Evolutionary conservation across 35 echinoderm and acorn worm species (phyloP), one percentile per base, ranked within the genome.

Genomic region (Patiria miniata): DNA sequence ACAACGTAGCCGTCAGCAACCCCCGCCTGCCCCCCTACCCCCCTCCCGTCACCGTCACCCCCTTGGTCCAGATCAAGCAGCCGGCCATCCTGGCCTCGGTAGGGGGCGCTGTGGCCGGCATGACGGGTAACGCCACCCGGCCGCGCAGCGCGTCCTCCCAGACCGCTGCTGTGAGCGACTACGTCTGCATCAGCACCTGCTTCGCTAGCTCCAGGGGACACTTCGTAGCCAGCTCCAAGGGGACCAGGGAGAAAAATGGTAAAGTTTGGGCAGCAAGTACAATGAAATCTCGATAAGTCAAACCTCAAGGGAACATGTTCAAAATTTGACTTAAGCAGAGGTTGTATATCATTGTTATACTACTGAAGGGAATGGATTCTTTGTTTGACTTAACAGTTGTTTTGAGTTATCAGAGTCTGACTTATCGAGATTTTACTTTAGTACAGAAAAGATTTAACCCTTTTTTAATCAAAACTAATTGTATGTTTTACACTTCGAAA

Each of bases 11-110:
- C 78, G 65, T 97, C 29, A 87, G 93, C n/a, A 99, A 99, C 84
- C 96, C 92, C 6, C 81, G 96, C 32, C 80, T 95, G 44, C 89
- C 96, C 16, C 93, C 93, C 0, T 95, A 90, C 53, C 96, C 96
- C 39, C 89, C 87, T 12, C 93, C 96, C 36, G 51, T 91, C 36
- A 86, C 86, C 21, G 77, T 94, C n/a, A 42, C 50, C 28, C 92
- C 96, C 1, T 65, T 87, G 36, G 92, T 76, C 44, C 96, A 94
- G 44, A 92, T 94, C 82, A 99, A 99, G 29, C 92, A 92, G 38
- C 93, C 89, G 18, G 86, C 50, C 9, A 91, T 82, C 19, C 86
- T 94, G 40, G 91, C 81, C 15, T 59, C 87, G 22, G 57, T 90
- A 30, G n/a, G n/a, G 57, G 92, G 59, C 15, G 86, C 86, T 8